A percentile compares a stretch with the other conserved stretches of the same genome.
Evolutionary conservation across 2,113 vertebrate genomes (phyloP).

Genomic region (Embiotoca jacksoni): DNA sequence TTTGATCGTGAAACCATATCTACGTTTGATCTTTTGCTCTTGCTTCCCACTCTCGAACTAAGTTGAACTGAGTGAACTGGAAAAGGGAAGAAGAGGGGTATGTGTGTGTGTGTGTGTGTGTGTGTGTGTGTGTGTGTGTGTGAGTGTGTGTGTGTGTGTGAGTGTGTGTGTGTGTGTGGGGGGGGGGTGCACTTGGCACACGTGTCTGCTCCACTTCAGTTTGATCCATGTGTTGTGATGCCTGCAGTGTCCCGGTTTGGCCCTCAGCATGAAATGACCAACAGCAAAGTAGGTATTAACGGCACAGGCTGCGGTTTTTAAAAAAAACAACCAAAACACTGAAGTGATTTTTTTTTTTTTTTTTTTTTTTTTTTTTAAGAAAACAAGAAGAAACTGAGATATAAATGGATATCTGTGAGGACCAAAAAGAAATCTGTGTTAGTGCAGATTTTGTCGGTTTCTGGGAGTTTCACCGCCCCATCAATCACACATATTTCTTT

Average conservation of each 20-base stretch:
- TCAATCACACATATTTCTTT: too few species aligned
- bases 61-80: conserved; percentile 63
- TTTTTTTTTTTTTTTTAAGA: background rate
- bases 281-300: conserved; percentile 40
- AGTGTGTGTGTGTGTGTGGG: too few species aligned
- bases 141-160: too few species aligned
- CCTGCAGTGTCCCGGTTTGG: conserved; percentile 69
- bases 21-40: conserved; percentile 11
- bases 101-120: too few species aligned
- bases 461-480: too few species aligned
- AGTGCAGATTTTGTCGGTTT: background rate
- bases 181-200: conserved; percentile 44
- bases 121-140: too few species aligned
- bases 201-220: background rate
- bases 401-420: background rate
- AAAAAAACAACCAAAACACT: background rate
- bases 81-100: background rate
- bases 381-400: background rate
- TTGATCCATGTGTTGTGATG: conserved; percentile 59
- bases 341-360: background rate
- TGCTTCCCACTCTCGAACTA: conserved; percentile 28
- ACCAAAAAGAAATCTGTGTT: conserved; percentile 3
- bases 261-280: conserved; percentile 49
- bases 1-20: conserved; percentile 6
- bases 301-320: conserved; percentile 44